Base-by-base conservation (phyloP, 2,797 vertebrate species). In the Protosalanx chinensis region DNA sequence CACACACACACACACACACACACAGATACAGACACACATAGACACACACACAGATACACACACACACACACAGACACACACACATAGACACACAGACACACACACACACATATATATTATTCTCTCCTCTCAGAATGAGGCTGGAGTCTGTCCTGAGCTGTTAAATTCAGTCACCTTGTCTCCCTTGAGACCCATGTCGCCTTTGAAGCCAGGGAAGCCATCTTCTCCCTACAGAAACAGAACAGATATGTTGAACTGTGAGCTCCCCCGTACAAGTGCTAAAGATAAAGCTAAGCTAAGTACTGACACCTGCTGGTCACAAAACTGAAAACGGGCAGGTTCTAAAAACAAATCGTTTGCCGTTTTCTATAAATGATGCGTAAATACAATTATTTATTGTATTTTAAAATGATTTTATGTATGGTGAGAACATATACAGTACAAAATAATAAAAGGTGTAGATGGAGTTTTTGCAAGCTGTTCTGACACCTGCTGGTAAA, bases 191-290 rank as follows among this genome's bases (percentile, higher is more conserved):
- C 97, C 97, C 97, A 99, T 99, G 84, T 99, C 97, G 61, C 97
- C 97, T 89, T 99, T 99, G 87, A 99, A 99, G 51, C 97, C 97
- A 73, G 97, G 97, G 84, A 98, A 98, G 66, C 97, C 97, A 70
- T 98, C 97, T 91, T 99, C 97, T 85, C 97, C 97, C 97, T 99
- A 73, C 72, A 87, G 73, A 75, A 67, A 75, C 67, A 78, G 59
- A 62, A 46, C 13, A 46, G 41, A 46, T 3, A 46, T 46, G 13
- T 46, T 46, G 41, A 12, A 46, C 13, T 46, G 41, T 46, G 41
- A 12, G 7, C 41, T 46, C 3, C 41, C 41, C 10, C 7, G 10
- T 46, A 13, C 41, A 12, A 8, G 10, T 46, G 41, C 7, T 12
- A 46, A 56, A 5, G 51, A 16, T 4, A 56, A n/a, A 56, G 51